phyloP scores from a whole-genome alignment of 2,113 vertebrate genomes.

The Oncorhynchus kisutch region DNA sequence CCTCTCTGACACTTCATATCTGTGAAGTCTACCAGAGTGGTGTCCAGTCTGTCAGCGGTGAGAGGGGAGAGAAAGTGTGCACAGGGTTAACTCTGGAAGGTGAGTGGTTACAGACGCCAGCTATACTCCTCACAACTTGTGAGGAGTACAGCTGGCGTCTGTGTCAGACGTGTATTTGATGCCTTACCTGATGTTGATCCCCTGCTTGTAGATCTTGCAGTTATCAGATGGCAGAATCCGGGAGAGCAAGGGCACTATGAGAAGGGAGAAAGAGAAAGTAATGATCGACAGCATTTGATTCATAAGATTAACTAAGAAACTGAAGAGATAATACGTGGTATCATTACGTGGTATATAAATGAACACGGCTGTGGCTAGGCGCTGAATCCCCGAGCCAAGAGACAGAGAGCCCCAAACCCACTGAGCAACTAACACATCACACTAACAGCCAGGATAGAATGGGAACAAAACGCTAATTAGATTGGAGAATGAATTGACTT shows the following conservation, averaged over 20 bases:
- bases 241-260: slow-evolving; percentile 92
- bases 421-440: not conserved
- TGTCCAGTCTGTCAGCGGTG: slow-evolving; percentile 74
- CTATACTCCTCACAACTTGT: not conserved
- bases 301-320: not conserved
- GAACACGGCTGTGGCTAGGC: not conserved
- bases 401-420: not conserved
- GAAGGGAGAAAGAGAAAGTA: slow-evolving; percentile 27
- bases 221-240: slow-evolving; percentile 96
- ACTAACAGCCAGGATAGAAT: not conserved
- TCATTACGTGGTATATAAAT: not conserved
- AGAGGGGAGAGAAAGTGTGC: not conserved
- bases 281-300: not conserved
- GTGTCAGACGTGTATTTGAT: not conserved
- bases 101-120: not conserved
- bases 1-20: slow-evolving; percentile 99
- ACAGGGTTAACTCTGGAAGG: not conserved
- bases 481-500: not conserved
- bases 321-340: not conserved
- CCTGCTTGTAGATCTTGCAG: slow-evolving; percentile 99
- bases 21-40: slow-evolving; percentile 98
- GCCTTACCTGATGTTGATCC: slow-evolving; percentile 93
- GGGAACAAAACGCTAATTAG: not conserved
- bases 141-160: not conserved
- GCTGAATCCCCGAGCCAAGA: not conserved